A percentile compares a stretch with the other conserved stretches of the same genome.
Evolutionary conservation across 2,888 invertebrate genomes (phyloP).

Genomic region (Ichneumon xanthorius): DNA sequence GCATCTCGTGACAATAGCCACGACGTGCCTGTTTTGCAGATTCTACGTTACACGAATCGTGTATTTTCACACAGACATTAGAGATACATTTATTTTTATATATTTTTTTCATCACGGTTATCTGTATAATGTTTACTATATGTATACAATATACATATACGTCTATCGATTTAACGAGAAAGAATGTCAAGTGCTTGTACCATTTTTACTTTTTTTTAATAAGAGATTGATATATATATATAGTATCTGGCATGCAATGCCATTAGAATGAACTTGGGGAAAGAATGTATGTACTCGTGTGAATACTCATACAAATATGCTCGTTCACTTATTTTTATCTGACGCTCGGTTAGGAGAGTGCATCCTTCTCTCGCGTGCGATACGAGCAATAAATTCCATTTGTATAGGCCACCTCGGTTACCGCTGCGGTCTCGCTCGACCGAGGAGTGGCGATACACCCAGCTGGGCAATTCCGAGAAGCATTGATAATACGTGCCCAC

Average conservation of each 20-base stretch:
- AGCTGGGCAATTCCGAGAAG: constrained; percentile 27
- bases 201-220: too few relatives aligned
- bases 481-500: constrained; percentile 34
- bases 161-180: background rate
- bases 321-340: constrained; percentile 3
- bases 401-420: constrained; percentile 4
- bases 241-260: background rate
- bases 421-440: constrained; percentile 19
- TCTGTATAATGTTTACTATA: background rate
- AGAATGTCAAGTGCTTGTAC: too few relatives aligned
- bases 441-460: constrained; percentile 28
- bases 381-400: background rate
- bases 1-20: constrained; percentile 53
- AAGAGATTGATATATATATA: too few relatives aligned
- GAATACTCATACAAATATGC: constrained; percentile 46
- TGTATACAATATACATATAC: background rate
- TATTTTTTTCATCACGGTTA: too few relatives aligned
- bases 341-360: constrained; percentile 7
- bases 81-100: background rate
- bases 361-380: constrained; percentile 8
- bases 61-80: background rate
- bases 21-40: constrained; percentile 53
- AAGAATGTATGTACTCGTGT: background rate
- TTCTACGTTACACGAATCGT: constrained; percentile 45
- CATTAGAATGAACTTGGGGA: background rate